phyloP scores from a whole-genome alignment of 2,888 invertebrate genomes.

The Gasteruption jaculator region DNA sequence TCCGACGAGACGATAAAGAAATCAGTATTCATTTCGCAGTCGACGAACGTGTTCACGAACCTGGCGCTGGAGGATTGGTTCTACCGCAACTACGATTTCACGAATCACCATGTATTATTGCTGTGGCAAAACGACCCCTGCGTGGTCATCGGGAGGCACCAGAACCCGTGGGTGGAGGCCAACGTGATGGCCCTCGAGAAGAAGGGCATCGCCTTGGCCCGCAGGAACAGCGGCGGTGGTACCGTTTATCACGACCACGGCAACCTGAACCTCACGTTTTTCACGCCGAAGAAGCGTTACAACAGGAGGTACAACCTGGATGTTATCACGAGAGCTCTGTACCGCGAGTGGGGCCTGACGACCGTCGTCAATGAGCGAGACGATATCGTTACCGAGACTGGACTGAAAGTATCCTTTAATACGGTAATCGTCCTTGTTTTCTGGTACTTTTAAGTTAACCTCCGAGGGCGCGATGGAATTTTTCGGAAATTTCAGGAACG shows the following conservation, averaged over 20 bases:
- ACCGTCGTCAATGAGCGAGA: conserved; percentile 76
- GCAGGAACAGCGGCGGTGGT: conserved; percentile 94
- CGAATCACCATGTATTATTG: conserved; percentile 78
- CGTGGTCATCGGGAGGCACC: conserved; percentile 93
- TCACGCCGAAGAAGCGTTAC: conserved; percentile 78
- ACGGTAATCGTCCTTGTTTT: not conserved
- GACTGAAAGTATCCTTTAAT: conserved; percentile 66
- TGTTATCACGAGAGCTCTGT: conserved; percentile 77
- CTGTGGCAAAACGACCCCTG: conserved; percentile 92
- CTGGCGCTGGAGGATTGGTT: conserved; percentile 96
- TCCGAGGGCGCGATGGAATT: too few relatives aligned
- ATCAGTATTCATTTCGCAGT: conserved; percentile 89
- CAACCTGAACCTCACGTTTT: conserved; percentile 89
- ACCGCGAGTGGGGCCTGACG: conserved; percentile 75
- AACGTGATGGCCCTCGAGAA: conserved; percentile 67
- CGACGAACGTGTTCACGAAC: conserved; percentile 86
- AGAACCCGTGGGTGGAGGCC: conserved; percentile 94
- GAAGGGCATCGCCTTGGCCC: conserved; percentile 70
- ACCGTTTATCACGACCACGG: conserved; percentile 95
- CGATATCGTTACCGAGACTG: conserved; percentile 77
- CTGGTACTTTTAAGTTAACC: not conserved
- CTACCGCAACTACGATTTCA: conserved; percentile 81
- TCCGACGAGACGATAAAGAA: conserved; percentile 63
- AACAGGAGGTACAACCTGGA: conserved; percentile 84
- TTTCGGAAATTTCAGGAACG: too few relatives aligned